Conservation (phyloP, 1,140 invertebrate species). For the Phenacoccus solenopsis region DNA sequence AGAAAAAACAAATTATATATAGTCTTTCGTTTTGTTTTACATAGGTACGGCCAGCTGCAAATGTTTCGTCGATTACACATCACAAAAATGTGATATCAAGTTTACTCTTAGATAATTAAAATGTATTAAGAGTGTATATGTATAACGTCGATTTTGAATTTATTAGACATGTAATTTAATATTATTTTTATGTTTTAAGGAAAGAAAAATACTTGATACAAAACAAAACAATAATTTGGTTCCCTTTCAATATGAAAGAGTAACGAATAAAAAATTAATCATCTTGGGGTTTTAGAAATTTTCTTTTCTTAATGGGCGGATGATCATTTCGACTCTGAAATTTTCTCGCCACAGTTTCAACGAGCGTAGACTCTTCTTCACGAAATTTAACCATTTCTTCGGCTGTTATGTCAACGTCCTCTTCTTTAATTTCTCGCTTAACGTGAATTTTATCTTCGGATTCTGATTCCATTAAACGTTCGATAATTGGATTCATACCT, state of each 20-base stretch:
- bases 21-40: too few species aligned
- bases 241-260: neutral
- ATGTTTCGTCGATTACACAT: too few species aligned
- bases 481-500: slow-evolving; percentile 80
- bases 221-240: too few species aligned
- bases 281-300: slow-evolving; percentile 33
- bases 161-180: too few species aligned
- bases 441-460: slow-evolving; percentile 35
- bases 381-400: slow-evolving; percentile 47
- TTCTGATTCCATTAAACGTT: slow-evolving; percentile 50
- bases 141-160: too few species aligned
- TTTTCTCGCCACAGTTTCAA: slow-evolving; percentile 36
- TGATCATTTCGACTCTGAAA: slow-evolving; percentile 29
- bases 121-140: too few species aligned
- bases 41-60: too few species aligned
- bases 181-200: too few species aligned
- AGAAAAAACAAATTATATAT: too few species aligned
- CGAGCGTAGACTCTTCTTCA: slow-evolving; percentile 30
- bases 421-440: slow-evolving; percentile 25
- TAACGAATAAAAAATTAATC: neutral
- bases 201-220: too few species aligned
- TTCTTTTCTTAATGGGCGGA: slow-evolving; percentile 30
- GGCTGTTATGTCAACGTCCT: slow-evolving; percentile 49
- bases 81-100: too few species aligned
- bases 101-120: too few species aligned